phyloP scores from a whole-genome alignment of 1,140 invertebrate genomes.

The Ectropis grisescens region DNA sequence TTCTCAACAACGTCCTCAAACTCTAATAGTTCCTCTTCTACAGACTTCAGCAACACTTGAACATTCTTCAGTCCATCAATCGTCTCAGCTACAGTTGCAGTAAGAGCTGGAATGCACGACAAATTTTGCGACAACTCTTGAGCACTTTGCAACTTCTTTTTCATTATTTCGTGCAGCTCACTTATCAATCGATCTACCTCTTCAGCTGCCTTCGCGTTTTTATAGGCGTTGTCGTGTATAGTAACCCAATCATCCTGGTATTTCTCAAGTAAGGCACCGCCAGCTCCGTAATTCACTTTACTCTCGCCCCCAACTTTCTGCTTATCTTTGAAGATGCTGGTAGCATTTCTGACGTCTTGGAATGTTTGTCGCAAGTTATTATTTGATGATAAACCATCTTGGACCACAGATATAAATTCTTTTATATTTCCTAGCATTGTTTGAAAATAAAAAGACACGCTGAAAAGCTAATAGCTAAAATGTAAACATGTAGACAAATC shows the following conservation, averaged over 20 bases:
- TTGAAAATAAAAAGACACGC: constrained; percentile 7
- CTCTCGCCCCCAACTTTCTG: constrained; percentile 38
- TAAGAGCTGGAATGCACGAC: constrained; percentile 37
- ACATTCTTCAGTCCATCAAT: constrained; percentile 48
- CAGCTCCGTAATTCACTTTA: constrained; percentile 55
- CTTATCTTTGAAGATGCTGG: constrained; percentile 57
- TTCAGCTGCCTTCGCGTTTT: constrained; percentile 49
- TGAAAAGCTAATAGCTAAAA: too few species aligned
- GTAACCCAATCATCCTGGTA: constrained; percentile 54
- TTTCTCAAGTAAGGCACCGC: constrained; percentile 43
- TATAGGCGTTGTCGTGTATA: constrained; percentile 49
- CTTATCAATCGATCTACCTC: constrained; percentile 47
- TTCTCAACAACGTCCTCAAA: constrained; percentile 56
- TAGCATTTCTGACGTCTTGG: constrained; percentile 58
- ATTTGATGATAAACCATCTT: constrained; percentile 52
- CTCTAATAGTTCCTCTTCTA: constrained; percentile 49
- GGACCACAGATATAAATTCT: constrained; percentile 57
- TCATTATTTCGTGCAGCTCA: constrained; percentile 35
- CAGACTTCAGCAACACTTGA: constrained; percentile 33
- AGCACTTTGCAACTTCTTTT: constrained; percentile 32
- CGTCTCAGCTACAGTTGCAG: constrained; percentile 47
- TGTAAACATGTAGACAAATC: too few species aligned
- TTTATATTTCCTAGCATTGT: constrained; percentile 58
- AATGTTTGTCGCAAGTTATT: constrained; percentile 52
- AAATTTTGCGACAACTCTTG: constrained; percentile 43